phyloP scores from a whole-genome alignment of 2,797 vertebrate species.

The Notolepis coatsorum region DNA sequence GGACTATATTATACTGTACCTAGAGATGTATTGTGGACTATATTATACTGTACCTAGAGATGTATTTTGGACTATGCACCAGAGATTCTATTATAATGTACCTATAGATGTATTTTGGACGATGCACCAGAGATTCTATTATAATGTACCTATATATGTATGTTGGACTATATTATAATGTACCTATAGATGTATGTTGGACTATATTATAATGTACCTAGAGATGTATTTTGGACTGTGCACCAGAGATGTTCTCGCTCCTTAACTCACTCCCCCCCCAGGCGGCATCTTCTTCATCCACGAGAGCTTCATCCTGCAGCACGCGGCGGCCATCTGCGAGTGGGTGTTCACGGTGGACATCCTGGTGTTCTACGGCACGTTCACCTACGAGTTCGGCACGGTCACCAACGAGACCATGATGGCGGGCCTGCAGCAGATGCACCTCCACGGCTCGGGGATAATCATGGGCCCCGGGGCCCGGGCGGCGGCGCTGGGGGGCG shows the following conservation, averaged over 20 bases:
- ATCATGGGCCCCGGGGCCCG: conserved; percentile 74
- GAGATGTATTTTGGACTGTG: neutral
- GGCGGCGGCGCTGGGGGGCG: conserved; percentile 65
- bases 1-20: too few relatives aligned
- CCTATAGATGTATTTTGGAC: too few relatives aligned
- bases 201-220: too few relatives aligned
- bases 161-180: too few relatives aligned
- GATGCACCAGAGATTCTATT: too few relatives aligned
- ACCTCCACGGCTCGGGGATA: conserved; percentile 69
- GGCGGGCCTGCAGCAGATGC: conserved; percentile 84
- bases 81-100: too few relatives aligned
- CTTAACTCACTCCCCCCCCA: conserved; percentile 66
- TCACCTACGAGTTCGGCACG: conserved; percentile 96
- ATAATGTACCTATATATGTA: too few relatives aligned
- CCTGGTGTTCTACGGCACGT: conserved; percentile 96
- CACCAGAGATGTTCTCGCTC: conserved; percentile 11
- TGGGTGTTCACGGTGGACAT: conserved; percentile 98
- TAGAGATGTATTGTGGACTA: too few relatives aligned
- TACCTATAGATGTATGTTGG: neutral
- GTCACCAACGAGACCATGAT: conserved; percentile 94
- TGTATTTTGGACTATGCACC: too few relatives aligned
- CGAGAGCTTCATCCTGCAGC: conserved; percentile 93
- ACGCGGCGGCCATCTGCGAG: conserved; percentile 93
- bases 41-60: too few relatives aligned
- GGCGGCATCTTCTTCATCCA: conserved; percentile 95